Conservation (phyloP, 2,113 vertebrate genomes). For the Nothocercus nigrocapillus region DNA sequence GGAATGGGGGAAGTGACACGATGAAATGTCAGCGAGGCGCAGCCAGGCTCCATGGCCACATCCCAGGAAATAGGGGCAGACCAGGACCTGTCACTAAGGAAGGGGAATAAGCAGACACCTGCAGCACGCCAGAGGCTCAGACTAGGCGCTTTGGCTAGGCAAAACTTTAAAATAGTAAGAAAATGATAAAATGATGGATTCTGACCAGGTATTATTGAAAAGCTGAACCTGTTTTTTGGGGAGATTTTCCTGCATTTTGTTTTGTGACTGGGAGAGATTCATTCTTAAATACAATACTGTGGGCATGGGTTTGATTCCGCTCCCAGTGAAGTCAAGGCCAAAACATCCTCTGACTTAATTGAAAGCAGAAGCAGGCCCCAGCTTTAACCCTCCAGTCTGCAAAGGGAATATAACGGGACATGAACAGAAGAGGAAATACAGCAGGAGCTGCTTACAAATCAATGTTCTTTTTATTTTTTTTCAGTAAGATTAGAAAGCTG, state of each 20-base stretch:
- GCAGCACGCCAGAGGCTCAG: not conserved
- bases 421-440: not conserved
- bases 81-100: rapidly evolving
- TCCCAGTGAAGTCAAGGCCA: slow-evolving; percentile 27
- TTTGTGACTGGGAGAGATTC: not conserved
- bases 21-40: rapidly evolving
- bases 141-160: not conserved
- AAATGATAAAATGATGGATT: not conserved
- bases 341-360: slow-evolving; percentile 42
- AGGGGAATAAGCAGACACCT: not conserved
- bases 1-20: not conserved
- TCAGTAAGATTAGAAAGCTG: not conserved
- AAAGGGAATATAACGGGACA: not conserved
- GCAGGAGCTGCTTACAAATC: slow-evolving; percentile 8
- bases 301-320: slow-evolving; percentile 26
- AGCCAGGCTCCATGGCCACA: rapidly evolving
- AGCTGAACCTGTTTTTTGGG: slow-evolving; percentile 4
- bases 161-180: not conserved
- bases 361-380: slow-evolving; percentile 20
- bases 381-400: not conserved
- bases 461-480: not conserved
- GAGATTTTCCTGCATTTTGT: not conserved
- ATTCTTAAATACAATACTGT: slow-evolving; percentile 18
- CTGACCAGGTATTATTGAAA: not conserved
- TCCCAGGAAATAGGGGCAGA: not conserved